Percentiles rank a stretch among this genome's conserved stretches.
These are phyloP conservation scores for Contarinia nasturtii DNA, from an alignment of 1,140 invertebrate species.

Conservation along the genomic window DNA sequence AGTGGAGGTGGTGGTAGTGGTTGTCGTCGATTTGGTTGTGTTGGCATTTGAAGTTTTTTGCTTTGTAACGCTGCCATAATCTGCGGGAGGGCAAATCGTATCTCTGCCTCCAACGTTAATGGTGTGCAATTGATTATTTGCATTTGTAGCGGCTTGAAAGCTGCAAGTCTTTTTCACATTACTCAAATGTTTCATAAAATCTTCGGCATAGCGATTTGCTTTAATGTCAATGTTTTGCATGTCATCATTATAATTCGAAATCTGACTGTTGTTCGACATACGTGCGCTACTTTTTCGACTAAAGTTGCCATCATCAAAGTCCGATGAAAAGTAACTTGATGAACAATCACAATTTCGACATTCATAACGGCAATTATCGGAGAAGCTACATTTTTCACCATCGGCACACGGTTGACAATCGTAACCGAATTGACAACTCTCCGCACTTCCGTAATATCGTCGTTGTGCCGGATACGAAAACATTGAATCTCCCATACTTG, in stretches of 20 bases:
- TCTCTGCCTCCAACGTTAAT: background rate
- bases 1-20: too few relatives aligned
- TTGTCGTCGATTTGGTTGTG: too few relatives aligned
- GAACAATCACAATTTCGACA: constrained; percentile 23
- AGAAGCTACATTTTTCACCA: constrained; percentile 21
- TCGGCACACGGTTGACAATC: constrained; percentile 22
- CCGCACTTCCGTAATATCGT: constrained; percentile 21
- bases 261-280: background rate
- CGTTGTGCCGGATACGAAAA: constrained; percentile 14
- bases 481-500: constrained; percentile 12
- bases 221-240: constrained; percentile 5
- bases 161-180: constrained; percentile 20
- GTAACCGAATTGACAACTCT: constrained; percentile 19
- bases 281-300: constrained; percentile 1
- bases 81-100: too few relatives aligned
- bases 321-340: constrained; percentile 23
- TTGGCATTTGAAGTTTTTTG: background rate
- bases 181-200: constrained; percentile 23
- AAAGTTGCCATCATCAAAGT: constrained; percentile 17
- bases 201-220: constrained; percentile 21
- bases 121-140: background rate
- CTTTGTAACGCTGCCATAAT: background rate
- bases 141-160: constrained; percentile 13
- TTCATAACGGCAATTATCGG: constrained; percentile 20
- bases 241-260: background rate